Evolutionary conservation across 2,888 invertebrate species (phyloP).

Genomic region (Nomada lathburiana): DNA sequence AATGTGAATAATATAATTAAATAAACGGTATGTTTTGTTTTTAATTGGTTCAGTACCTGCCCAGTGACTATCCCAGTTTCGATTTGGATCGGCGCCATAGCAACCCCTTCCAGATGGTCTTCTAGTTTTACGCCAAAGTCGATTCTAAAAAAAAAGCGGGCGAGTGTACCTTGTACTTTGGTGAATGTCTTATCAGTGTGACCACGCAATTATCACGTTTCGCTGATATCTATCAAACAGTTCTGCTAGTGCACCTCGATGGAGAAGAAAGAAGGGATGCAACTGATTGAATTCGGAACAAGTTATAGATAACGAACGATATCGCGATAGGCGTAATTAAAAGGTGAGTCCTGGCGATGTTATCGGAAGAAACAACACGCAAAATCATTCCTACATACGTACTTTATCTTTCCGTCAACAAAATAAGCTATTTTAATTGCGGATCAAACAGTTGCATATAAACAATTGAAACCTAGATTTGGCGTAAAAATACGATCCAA

Average conservation of each 20-base stretch:
- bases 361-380: not conserved
- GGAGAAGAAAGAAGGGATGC: not conserved
- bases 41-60: constrained; percentile 81
- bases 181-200: constrained; percentile 1
- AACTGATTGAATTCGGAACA: not conserved
- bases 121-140: constrained; percentile 90
- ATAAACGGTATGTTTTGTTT: not conserved
- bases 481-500: not conserved
- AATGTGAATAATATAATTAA: too few species aligned
- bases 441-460: not conserved
- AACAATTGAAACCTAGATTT: not conserved
- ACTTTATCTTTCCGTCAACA: constrained; percentile 12
- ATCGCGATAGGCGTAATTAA: not conserved
- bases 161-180: not conserved
- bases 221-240: not conserved
- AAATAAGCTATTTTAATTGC: not conserved
- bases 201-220: not conserved
- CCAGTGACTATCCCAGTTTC: constrained; percentile 91
- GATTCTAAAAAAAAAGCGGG: constrained; percentile 82
- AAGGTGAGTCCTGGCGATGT: not conserved
- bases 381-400: not conserved
- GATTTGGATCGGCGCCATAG: constrained; percentile 90
- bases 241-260: not conserved
- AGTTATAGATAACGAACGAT: constrained; percentile 18
- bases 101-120: constrained; percentile 84